Conservation (phyloP, 2,797 vertebrate species). For the Poecilia gillii region DNA sequence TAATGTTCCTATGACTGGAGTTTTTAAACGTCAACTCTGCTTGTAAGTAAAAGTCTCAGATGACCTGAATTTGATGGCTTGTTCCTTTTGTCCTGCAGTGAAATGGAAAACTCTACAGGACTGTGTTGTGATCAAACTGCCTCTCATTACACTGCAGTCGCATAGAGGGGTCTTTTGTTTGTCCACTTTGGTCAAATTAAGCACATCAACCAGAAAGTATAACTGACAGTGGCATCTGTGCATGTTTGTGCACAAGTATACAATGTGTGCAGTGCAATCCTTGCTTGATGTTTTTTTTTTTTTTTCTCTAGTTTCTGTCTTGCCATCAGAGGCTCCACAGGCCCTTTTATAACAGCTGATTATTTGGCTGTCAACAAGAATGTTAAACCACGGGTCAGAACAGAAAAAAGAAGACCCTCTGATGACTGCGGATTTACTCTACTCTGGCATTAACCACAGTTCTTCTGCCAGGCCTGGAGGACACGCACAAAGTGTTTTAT, state of each 20-base stretch:
- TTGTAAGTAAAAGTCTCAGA: slow-evolving; percentile 63
- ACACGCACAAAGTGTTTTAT: slow-evolving; percentile 58
- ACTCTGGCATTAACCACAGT: slow-evolving; percentile 40
- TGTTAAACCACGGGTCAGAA: slow-evolving; percentile 23
- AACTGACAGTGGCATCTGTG: slow-evolving; percentile 67
- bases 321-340: slow-evolving; percentile 73
- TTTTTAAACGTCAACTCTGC: slow-evolving; percentile 30
- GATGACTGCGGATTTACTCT: slow-evolving; percentile 46
- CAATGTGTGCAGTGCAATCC: slow-evolving; percentile 33
- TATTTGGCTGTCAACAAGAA: slow-evolving; percentile 62
- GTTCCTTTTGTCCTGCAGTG: slow-evolving; percentile 82
- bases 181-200: slow-evolving; percentile 71
- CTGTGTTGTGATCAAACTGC: slow-evolving; percentile 80
- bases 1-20: slow-evolving; percentile 31
- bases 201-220: slow-evolving; percentile 72
- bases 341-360: slow-evolving; percentile 61
- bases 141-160: slow-evolving; percentile 82
- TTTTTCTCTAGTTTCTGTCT: slow-evolving; percentile 36
- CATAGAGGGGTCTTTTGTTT: slow-evolving; percentile 85
- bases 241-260: slow-evolving; percentile 36
- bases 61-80: slow-evolving; percentile 83
- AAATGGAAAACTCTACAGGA: slow-evolving; percentile 81
- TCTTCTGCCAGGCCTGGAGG: slow-evolving; percentile 49
- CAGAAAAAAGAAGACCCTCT: slow-evolving; percentile 22
- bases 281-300: slow-evolving; percentile 26